phyloP scores from a whole-genome alignment of 2,113 vertebrate genomes.

The Empidonax alnorum region DNA sequence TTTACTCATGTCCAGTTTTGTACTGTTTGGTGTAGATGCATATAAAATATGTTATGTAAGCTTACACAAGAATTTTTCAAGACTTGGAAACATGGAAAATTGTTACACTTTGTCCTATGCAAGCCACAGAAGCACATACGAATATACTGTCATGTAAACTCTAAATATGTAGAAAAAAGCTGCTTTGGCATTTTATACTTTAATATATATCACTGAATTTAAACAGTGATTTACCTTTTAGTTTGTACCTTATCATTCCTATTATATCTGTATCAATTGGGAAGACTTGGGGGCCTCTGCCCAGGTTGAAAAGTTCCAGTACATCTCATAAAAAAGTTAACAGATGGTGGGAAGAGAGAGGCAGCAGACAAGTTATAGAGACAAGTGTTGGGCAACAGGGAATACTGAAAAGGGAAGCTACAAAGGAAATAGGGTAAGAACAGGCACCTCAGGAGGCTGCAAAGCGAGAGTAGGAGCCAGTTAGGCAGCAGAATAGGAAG shows the following conservation, averaged over 20 bases:
- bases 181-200: not conserved
- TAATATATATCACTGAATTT: not conserved
- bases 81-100: not conserved
- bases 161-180: not conserved
- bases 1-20: not conserved
- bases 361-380: not conserved
- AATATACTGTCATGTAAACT: not conserved
- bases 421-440: not conserved
- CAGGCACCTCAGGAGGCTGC: not conserved
- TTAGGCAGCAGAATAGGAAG: not conserved
- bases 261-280: not conserved
- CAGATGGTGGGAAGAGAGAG: not conserved
- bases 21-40: not conserved
- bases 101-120: not conserved
- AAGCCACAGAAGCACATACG: not conserved
- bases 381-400: not conserved
- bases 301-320: not conserved
- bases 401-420: not conserved
- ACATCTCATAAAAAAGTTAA: not conserved
- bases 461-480: not conserved
- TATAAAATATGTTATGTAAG: not conserved
- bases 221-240: not conserved
- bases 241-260: not conserved
- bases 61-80: not conserved
- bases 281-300: not conserved